A percentile compares a stretch with the other conserved stretches of the same genome.
These are phyloP conservation scores for Lepidocyrtinus sp. DNA, from an alignment of 2,888 invertebrate genomes.

Conservation along the genomic window DNA sequence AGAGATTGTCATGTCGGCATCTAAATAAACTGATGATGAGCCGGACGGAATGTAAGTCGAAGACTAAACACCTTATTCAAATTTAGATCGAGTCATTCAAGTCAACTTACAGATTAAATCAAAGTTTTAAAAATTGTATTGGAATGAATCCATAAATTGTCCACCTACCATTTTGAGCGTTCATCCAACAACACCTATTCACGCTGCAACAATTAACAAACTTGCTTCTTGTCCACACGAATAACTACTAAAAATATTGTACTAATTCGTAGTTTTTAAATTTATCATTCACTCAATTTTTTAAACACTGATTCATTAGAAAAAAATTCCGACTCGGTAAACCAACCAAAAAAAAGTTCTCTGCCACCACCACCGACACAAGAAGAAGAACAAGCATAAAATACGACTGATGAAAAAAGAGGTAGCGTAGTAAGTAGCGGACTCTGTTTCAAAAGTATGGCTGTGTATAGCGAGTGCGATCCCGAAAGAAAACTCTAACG, in stretches of 20 bases:
- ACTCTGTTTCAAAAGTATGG: not conserved
- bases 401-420: conserved; percentile 30
- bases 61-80: too few relatives aligned
- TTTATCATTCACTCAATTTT: conserved; percentile 18
- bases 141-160: conserved; percentile 5
- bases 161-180: conserved; percentile 53
- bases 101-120: too few relatives aligned
- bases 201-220: not conserved
- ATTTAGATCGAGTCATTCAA: too few relatives aligned
- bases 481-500: not conserved
- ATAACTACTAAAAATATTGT: conserved; percentile 3
- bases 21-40: too few relatives aligned
- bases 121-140: too few relatives aligned
- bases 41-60: too few relatives aligned
- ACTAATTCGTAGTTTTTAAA: not conserved
- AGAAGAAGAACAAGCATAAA: conserved; percentile 20
- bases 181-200: conserved; percentile 25
- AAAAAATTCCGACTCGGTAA: conserved; percentile 39
- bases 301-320: conserved; percentile 16
- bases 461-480: not conserved
- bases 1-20: too few relatives aligned
- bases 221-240: not conserved
- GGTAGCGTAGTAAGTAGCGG: not conserved
- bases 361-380: conserved; percentile 40
- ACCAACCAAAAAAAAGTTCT: too few relatives aligned